Evolutionary conservation across 2,797 vertebrate species (phyloP).

Genomic region (Molossus alvarezi): DNA sequence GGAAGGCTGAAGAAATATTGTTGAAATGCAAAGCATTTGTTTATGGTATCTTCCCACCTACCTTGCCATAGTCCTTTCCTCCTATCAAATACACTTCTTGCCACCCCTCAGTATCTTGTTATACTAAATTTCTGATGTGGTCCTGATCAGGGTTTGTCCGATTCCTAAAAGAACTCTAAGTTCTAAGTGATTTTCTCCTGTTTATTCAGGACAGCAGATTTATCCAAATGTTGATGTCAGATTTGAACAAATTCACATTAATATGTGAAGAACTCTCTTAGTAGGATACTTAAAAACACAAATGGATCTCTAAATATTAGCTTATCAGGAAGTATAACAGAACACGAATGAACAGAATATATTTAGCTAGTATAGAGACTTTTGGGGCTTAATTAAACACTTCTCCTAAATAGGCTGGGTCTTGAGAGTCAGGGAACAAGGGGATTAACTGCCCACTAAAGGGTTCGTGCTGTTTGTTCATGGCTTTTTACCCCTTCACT

Average conservation of each 20-base stretch:
- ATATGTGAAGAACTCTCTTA: background rate
- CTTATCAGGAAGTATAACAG: background rate
- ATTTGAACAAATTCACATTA: slow-evolving; percentile 13
- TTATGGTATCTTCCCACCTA: background rate
- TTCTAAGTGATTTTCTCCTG: slow-evolving; percentile 13
- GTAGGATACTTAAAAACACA: slow-evolving; percentile 1
- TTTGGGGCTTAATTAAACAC: background rate
- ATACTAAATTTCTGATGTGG: background rate
- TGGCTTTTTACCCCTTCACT: background rate
- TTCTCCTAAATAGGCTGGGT: background rate
- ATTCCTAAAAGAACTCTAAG: background rate
- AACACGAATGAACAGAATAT: background rate
- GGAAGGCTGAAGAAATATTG: background rate
- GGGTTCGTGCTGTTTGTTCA: background rate
- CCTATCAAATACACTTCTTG: background rate
- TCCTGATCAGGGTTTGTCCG: background rate
- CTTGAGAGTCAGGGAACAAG: background rate
- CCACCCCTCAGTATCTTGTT: background rate
- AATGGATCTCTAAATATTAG: slow-evolving; percentile 1
- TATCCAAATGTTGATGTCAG: background rate
- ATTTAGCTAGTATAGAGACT: background rate
- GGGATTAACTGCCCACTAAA: background rate
- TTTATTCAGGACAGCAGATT: background rate
- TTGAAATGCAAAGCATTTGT: slow-evolving; percentile 12
- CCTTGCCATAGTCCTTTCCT: background rate